Percentiles rank a stretch among this genome's conserved stretches.
Conservation (phyloP, 2,888 invertebrate species). For the Sphaerophoria rueppellii region DNA sequence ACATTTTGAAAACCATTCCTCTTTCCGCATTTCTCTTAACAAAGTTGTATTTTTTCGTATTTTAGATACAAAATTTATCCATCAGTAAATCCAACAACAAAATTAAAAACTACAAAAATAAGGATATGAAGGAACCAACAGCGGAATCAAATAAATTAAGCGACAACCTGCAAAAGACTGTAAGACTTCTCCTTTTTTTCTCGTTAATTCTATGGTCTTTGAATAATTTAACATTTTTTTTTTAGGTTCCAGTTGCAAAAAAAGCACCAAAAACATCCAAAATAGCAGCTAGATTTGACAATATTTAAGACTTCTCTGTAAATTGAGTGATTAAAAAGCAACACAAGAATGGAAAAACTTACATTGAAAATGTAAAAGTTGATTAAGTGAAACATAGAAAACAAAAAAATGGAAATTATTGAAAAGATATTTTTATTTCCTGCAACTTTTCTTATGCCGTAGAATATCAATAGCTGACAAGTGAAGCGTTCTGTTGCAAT, state of each 20-base stretch:
- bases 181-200: conserved; percentile 7
- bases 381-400: neutral
- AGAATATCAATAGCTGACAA: conserved; percentile 92
- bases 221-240: neutral
- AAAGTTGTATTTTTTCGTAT: neutral
- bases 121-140: neutral
- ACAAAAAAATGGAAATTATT: neutral
- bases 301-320: conserved; percentile 38
- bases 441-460: conserved; percentile 89
- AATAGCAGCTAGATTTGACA: conserved; percentile 74
- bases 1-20: too few species aligned
- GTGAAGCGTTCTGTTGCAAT: conserved; percentile 87
- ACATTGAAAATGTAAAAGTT: neutral
- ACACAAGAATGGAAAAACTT: neutral
- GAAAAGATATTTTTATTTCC: conserved; percentile 44
- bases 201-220: neutral
- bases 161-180: conserved; percentile 17
- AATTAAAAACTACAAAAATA: neutral
- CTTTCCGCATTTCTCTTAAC: too few species aligned
- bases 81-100: conserved; percentile 22
- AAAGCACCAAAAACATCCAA: conserved; percentile 75
- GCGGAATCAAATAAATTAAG: conserved; percentile 5
- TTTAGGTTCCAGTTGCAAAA: conserved; percentile 36
- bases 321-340: conserved; percentile 8
- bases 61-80: conserved; percentile 48